Base-by-base conservation (phyloP, 2,113 vertebrate species). In the Tragelaphus strepsiceros region DNA sequence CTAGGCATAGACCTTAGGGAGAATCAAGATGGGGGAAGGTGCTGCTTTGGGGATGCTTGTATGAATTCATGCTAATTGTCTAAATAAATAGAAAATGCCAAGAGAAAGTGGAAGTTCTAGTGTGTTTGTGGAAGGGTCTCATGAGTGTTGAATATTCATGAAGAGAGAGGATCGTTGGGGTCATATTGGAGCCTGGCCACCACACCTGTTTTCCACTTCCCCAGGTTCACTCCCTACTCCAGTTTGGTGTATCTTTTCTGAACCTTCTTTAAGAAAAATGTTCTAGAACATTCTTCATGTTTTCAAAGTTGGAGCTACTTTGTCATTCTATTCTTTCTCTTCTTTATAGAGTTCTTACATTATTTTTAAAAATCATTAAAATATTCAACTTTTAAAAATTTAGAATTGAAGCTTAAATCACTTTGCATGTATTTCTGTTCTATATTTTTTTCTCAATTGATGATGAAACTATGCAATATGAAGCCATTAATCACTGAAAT, bases 221-320 rank as follows among this genome's bases (percentile, higher is more conserved):
- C 17, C 17, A 13, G 0, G 13, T 30, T n/a, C 2, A 5, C 9
- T 43, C 16, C 5, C 9, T 24, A 10, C 8, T 4, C 32, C 61
- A 49, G 2, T 24, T 19, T 39, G 21, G 39, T 22, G 7, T 13
- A n/a, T 19, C 16, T 35, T 82, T 86, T 71, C n/a, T 26, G n/a
- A 58, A 59, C 16, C 13, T 43, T 74, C 56, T 90, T 35, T 56
- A 24, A 15, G 51, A 54, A 54, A 11, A 35, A 83, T 13, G 3
- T 83, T 35, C 62, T 71, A 71, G n/a, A 71, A 71, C 64, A 21
- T 21, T 71, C n/a, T 35, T 67, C 17, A 67, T 21, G 35, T 71
- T 71, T 71, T 71, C 64, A 94, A 56, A 54, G 28, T 35, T 28
- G 30, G 21, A 85, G n/a, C 26, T 58, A 7, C 7, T 14, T 81